A percentile compares a stretch with the other conserved stretches of the same genome.
Evolutionary conservation across 2,888 invertebrate species (phyloP).

Genomic region (Isoperla grammatica): DNA sequence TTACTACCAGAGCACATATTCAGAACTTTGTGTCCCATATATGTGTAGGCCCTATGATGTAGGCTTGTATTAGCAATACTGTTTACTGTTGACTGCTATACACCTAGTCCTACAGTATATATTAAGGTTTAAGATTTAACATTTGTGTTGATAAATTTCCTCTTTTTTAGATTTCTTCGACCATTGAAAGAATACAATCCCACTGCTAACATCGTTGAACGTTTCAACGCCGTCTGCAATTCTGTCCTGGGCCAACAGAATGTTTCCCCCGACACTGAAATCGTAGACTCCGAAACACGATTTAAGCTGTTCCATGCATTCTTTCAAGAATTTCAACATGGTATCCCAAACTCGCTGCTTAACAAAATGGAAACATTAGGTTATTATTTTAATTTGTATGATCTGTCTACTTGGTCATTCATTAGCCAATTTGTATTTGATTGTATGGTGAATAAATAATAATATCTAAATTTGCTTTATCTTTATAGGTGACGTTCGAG

Average conservation of each 20-base stretch:
- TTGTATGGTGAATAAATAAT: no score
- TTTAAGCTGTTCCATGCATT: constrained; percentile 66
- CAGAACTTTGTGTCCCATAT: no score
- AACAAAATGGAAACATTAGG: constrained; percentile 66
- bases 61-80: no score
- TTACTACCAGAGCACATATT: no score
- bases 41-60: no score
- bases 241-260: constrained; percentile 47
- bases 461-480: constrained; percentile 29
- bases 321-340: constrained; percentile 64
- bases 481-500: constrained; percentile 56
- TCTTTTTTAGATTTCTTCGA: constrained; percentile 64
- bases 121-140: no score
- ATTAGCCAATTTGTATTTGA: no score
- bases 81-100: no score
- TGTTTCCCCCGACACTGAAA: constrained; percentile 44
- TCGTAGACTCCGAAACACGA: constrained; percentile 46
- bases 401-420: no score
- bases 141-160: no score
- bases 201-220: constrained; percentile 56
- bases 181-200: constrained; percentile 70
- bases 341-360: constrained; percentile 78
- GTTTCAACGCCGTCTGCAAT: constrained; percentile 56
- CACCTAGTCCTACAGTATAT: no score
- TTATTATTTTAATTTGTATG: no score